Evolutionary conservation across 2,113 vertebrate species (phyloP).

Genomic region (Xerus inauris): DNA sequence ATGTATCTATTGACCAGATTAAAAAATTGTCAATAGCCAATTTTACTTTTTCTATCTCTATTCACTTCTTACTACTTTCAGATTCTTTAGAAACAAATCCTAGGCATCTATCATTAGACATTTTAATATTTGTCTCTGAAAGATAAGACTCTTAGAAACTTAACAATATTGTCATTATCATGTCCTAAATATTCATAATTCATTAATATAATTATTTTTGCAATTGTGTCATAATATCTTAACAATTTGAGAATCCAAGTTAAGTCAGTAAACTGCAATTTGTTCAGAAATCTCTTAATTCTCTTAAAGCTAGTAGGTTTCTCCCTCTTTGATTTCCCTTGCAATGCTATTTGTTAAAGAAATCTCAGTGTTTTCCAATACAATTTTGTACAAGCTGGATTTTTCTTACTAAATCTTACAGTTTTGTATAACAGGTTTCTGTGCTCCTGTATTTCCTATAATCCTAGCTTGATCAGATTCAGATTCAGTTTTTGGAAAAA

Average conservation of each 20-base stretch:
- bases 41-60: neutral
- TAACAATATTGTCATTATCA: neutral
- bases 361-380: neutral
- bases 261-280: neutral
- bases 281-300: neutral
- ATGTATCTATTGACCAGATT: neutral
- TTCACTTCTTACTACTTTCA: neutral
- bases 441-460: neutral
- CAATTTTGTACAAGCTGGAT: neutral
- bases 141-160: neutral
- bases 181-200: neutral
- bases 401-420: slow-evolving; percentile 11
- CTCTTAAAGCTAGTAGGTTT: neutral
- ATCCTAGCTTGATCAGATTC: neutral
- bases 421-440: neutral
- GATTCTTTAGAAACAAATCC: neutral
- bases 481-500: neutral
- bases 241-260: neutral
- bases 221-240: neutral
- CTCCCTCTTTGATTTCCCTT: neutral
- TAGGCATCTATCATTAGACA: neutral
- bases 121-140: slow-evolving; percentile 7
- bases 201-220: neutral
- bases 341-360: neutral
- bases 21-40: neutral